Conservation (phyloP, 2,113 vertebrate genomes). For the Malurus elegans region DNA sequence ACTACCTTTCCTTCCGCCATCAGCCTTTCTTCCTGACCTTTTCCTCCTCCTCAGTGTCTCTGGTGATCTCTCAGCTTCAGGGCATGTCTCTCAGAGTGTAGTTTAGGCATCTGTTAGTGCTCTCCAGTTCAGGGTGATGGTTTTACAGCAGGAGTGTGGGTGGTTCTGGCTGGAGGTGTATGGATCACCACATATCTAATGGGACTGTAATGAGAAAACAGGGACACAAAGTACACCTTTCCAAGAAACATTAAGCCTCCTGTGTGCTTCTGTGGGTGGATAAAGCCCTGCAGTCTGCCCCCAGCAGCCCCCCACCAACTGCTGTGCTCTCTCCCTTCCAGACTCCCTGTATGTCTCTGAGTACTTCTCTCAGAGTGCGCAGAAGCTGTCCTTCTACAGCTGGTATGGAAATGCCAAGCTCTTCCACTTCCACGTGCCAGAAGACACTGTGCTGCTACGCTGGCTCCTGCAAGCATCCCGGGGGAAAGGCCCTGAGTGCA, state of each 20-base stretch:
- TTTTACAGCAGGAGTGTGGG: background rate
- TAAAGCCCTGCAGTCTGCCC: background rate
- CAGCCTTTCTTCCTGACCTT: background rate
- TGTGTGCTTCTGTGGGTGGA: background rate
- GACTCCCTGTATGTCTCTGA: constrained; percentile 78
- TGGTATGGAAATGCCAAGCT: constrained; percentile 89
- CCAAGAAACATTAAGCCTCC: background rate
- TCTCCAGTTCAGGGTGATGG: background rate
- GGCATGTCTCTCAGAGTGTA: background rate
- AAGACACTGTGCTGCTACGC: constrained; percentile 81
- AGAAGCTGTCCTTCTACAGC: constrained; percentile 88
- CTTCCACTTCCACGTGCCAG: constrained; percentile 87
- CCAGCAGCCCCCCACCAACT: background rate
- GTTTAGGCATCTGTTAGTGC: background rate
- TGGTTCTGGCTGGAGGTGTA: background rate
- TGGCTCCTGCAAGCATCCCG: constrained; percentile 85
- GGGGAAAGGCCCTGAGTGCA: constrained; percentile 76
- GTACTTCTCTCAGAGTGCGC: constrained; percentile 85
- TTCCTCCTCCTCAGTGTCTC: background rate
- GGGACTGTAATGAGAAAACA: background rate
- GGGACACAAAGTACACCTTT: background rate
- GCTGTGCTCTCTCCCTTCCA: constrained; percentile 28
- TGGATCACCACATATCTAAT: background rate
- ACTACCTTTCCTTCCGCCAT: background rate
- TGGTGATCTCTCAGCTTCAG: background rate